Base-by-base conservation (phyloP, 2,797 vertebrate genomes). In the Acomys russatus region DNA sequence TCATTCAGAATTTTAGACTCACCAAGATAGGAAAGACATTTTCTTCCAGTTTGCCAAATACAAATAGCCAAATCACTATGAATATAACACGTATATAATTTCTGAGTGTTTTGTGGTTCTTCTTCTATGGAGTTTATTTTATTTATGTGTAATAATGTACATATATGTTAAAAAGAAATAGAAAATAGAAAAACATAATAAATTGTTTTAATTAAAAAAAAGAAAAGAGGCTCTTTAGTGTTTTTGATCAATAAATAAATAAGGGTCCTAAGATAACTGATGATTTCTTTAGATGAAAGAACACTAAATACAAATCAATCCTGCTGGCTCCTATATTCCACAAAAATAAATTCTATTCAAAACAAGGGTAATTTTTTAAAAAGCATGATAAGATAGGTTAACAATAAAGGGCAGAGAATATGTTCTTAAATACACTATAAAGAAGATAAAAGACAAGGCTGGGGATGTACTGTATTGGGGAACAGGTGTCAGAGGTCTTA, bases 281-380 rank as follows among this genome's bases (percentile, higher is more conserved):
- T n/a, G 33, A 49, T 86, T 9, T 82, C 14, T 64, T 90, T 56
- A 82, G 66, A 77, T 70, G 56, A 87, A 74, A 23, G 71, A 90
- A 71, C 51, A 23, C 23, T 90, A 90, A 80, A 93, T 20, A 22
- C 71, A 86, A 87, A 85, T 85, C 63, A 90, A 92, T 49, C 35
- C 10, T 33, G 7, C 3, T 85, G 28, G 22, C 35, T 82, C 54
- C 38, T 44, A 30, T 87, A 38, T 78, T 82, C 82, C n/a, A 77
- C 30, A 25, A 64, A 94, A 93, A 64, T 73, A 84, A 77, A 86
- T 82, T 93, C 17, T 44, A 49, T 17, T 80, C 71, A 44, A n/a
- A 92, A 90, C 76, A 71, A 92, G 70, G 18, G 20, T 6, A 90
- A 87, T 80, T 44, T 44, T 44, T 44, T 44, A 44, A 28, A 66